phyloP scores from a whole-genome alignment of 2,797 vertebrate genomes.

The Jordanella pulchra region DNA sequence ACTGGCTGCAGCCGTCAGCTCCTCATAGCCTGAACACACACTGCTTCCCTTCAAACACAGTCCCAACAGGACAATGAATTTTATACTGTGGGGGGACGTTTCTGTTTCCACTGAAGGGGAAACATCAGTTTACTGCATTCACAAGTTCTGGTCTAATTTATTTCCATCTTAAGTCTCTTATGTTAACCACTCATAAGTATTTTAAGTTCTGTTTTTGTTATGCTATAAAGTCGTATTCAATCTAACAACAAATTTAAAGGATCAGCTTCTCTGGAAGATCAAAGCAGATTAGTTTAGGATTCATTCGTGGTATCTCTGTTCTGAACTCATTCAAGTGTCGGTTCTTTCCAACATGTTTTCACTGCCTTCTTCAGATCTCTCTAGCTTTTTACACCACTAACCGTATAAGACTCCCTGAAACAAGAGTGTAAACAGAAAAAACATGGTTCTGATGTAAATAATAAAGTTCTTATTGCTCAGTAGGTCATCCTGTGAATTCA shows the following conservation, averaged over 20 bases:
- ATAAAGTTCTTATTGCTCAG: constrained; percentile 4
- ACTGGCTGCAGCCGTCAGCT: constrained; percentile 61
- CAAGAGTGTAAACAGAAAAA: neutral
- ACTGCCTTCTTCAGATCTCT: neutral
- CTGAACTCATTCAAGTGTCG: constrained; percentile 1
- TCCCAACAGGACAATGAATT: constrained; percentile 29
- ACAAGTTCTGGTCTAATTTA: constrained; percentile 58
- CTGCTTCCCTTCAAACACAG: constrained; percentile 24
- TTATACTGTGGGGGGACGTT: constrained; percentile 45
- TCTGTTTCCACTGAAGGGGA: constrained; percentile 12
- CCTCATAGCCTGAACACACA: constrained; percentile 55
- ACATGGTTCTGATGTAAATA: neutral
- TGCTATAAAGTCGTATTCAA: neutral
- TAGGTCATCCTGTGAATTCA: constrained; percentile 4
- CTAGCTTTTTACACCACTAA: neutral
- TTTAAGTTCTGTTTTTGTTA: constrained; percentile 24
- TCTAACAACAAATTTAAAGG: neutral
- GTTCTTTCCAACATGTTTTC: neutral
- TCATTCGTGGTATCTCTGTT: neutral
- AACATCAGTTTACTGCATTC: constrained; percentile 26
- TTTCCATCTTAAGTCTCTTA: constrained; percentile 32
- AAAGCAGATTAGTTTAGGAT: neutral
- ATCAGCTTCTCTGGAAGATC: too few species aligned
- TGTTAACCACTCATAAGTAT: constrained; percentile 47
- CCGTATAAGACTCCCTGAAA: neutral